Evolutionary conservation across 2,113 vertebrate genomes (phyloP), one percentile per base, ranked within the genome.

Genomic region (Psophia crepitans): DNA sequence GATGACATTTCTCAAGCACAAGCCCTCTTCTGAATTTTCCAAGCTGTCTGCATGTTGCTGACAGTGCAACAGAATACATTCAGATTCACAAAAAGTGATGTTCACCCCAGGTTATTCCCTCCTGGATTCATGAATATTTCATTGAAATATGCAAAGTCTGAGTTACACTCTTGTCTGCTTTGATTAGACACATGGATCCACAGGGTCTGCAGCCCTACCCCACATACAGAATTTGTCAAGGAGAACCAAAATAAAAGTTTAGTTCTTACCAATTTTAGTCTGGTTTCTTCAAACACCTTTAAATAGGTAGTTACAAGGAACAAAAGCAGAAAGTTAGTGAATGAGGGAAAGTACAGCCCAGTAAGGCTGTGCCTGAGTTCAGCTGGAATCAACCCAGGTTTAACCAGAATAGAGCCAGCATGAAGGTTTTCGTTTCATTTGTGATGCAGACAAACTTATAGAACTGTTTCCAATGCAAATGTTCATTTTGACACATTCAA

Each of bases 41-140:
- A 53, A 91, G 66, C 84, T 12, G 28, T 43, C 87, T 63, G 35
- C 27, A 1, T 4, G 5, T n/a, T 84, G 88, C 90, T 48, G 64
- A 90, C 53, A 82, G 89, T 6, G 44, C 71, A 23, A 83, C 32
- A 60, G 61, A 87, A 84, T 73, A 57, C 35, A 90, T 84, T 89
- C 75, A 60, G 73, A 76, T 76, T 89, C 48, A 14, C 54, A 86
- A 53, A 74, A 87, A 89, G 63, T 22, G 54, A 54, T 87, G 89
- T 61, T 95, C 89, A 95, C 77, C 84, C 77, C 44, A 44, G 74
- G 65, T 96, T 95, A 79, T 92, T 89, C 92, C 88, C 89, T 96
- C 66, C 61, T 87, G 81, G 43, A 73, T 78, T 87, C 80, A 63
- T 92, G 53, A 89, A 89, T 93, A 90, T 88, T 95, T 89, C 61